A percentile compares a stretch with the other conserved stretches of the same genome.
Evolutionary conservation across 2,888 invertebrate genomes (phyloP).

Genomic region (Dynastes hyllus): DNA sequence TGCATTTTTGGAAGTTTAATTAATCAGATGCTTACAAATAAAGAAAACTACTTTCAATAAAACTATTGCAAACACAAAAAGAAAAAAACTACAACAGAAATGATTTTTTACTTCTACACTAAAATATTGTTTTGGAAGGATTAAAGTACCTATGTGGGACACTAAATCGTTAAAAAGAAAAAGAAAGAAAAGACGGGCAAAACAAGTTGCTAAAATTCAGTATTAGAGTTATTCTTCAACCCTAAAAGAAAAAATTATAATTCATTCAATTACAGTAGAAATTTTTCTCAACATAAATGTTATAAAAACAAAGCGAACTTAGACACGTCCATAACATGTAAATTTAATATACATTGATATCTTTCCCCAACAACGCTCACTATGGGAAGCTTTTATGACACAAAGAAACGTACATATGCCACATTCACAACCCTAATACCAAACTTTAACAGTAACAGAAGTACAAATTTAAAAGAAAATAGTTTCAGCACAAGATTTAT

Average conservation of each 20-base stretch:
- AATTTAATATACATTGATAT: no score
- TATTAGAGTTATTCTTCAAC: constrained; percentile 51
- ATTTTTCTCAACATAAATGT: constrained; percentile 8
- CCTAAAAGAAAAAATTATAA: constrained; percentile 50
- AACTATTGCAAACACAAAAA: constrained; percentile 36
- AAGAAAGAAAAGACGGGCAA: constrained; percentile 30
- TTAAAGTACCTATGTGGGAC: constrained; percentile 1
- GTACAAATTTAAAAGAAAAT: constrained; percentile 49
- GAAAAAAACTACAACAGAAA: constrained; percentile 51
- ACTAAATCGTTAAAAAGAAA: constrained; percentile 19
- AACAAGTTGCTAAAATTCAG: constrained; percentile 51
- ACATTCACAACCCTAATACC: constrained; percentile 52
- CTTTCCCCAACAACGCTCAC: constrained; percentile 1
- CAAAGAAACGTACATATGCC: background rate
- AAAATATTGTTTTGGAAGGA: constrained; percentile 23
- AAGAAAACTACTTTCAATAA: constrained; percentile 43
- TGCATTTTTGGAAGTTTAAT: background rate
- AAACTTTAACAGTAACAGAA: constrained; percentile 54
- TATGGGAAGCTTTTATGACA: constrained; percentile 9
- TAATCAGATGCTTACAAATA: background rate
- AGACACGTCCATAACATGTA: no score
- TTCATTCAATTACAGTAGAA: background rate
- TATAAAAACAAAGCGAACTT: background rate
- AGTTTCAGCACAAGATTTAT: constrained; percentile 50
- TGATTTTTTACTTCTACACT: constrained; percentile 35